Evolutionary conservation across 2,113 vertebrate genomes (phyloP).

Genomic region (Rutilus rutilus): DNA sequence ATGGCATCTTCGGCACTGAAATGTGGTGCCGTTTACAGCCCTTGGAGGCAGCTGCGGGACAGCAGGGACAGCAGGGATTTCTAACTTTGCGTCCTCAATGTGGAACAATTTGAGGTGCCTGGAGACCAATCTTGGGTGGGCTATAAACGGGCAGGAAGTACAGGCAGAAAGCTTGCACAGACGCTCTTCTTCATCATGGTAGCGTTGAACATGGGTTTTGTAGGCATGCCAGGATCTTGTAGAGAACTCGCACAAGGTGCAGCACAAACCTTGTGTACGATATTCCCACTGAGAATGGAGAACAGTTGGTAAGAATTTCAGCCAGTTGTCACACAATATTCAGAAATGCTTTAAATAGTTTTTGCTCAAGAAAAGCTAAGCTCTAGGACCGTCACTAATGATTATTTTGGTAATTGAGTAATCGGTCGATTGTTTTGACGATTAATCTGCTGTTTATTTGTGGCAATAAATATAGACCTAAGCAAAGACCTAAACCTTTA

Average conservation of each 20-base stretch:
- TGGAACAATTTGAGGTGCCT: conserved; percentile 75
- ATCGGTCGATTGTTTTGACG: no score
- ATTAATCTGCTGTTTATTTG: no score
- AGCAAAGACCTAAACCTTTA: no score
- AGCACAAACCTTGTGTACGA: conserved; percentile 72
- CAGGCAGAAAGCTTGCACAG: conserved; percentile 67
- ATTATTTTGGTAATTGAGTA: no score
- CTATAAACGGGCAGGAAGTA: conserved; percentile 69
- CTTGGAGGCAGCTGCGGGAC: neutral
- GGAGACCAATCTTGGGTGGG: conserved; percentile 67
- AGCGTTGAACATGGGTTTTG: conserved; percentile 70
- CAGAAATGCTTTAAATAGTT: neutral
- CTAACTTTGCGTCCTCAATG: conserved; percentile 36
- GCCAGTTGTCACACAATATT: neutral
- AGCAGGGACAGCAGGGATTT: neutral
- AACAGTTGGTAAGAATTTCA: neutral
- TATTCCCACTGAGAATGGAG: conserved; percentile 72
- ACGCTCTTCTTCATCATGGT: conserved; percentile 69
- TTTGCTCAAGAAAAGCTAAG: neutral
- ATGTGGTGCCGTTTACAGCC: conserved; percentile 63
- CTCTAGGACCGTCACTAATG: no score
- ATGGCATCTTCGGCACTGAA: conserved; percentile 72
- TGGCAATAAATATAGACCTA: no score
- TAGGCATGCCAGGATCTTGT: conserved; percentile 73
- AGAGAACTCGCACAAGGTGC: conserved; percentile 73